Evolutionary conservation across 2,113 vertebrate genomes (phyloP).

Genomic region (Delphinus delphis): DNA sequence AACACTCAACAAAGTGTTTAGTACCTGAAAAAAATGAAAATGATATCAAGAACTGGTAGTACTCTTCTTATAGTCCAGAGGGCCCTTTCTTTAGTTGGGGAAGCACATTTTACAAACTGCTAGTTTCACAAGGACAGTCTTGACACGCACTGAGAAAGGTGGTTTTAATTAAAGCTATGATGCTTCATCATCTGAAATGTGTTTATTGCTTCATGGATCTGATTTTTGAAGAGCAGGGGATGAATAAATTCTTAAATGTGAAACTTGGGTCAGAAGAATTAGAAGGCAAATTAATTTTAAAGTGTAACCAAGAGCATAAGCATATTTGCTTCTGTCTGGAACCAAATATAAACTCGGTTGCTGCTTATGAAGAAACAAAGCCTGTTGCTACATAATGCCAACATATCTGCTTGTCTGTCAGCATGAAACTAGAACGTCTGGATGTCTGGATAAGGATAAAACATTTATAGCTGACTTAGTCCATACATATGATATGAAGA

Average conservation of each 20-base stretch:
- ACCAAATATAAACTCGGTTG: slow-evolving; percentile 51
- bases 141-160: slow-evolving; percentile 41
- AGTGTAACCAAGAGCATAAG: slow-evolving; percentile 59
- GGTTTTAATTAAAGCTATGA: slow-evolving; percentile 68
- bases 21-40: slow-evolving; percentile 17
- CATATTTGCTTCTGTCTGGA: slow-evolving; percentile 48
- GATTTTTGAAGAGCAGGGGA: slow-evolving; percentile 65
- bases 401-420: neutral
- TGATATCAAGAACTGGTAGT: neutral
- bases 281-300: slow-evolving; percentile 69
- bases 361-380: neutral
- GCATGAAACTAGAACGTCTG: neutral
- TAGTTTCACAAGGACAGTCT: slow-evolving; percentile 7
- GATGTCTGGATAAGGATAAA: neutral
- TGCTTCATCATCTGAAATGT: slow-evolving; percentile 52
- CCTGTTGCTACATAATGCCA: neutral
- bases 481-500: neutral
- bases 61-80: neutral
- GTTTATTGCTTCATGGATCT: slow-evolving; percentile 66
- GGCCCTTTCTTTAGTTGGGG: neutral
- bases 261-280: slow-evolving; percentile 59
- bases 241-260: slow-evolving; percentile 64
- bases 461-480: slow-evolving; percentile 4
- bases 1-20: slow-evolving; percentile 13
- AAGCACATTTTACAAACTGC: slow-evolving; percentile 45